Conservation (phyloP, 1,140 invertebrate genomes). For the Polyergus mexicanus region DNA sequence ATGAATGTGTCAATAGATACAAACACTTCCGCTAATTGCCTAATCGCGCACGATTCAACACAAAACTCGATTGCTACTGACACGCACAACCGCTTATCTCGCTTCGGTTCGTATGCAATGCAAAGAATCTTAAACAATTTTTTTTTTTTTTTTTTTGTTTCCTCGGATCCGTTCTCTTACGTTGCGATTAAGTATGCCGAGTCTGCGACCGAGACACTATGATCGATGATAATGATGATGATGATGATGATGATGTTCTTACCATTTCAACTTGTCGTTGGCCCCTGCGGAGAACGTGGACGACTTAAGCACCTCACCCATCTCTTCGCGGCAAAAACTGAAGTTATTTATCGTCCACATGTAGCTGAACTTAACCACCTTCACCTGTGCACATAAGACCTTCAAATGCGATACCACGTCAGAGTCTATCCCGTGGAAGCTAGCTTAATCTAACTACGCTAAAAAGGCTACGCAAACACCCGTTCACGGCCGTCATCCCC, state of each 20-base stretch:
- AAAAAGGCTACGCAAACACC: slow-evolving; percentile 47
- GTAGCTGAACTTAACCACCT: slow-evolving; percentile 99
- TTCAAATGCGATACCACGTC: slow-evolving; percentile 82
- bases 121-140: slow-evolving; percentile 72
- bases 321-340: slow-evolving; percentile 99
- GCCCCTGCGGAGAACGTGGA: slow-evolving; percentile 99
- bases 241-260: slow-evolving; percentile 76
- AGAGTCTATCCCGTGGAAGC: slow-evolving; percentile 77
- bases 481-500: neutral
- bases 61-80: neutral
- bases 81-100: neutral
- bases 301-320: slow-evolving; percentile 99
- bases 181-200: neutral
- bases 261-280: slow-evolving; percentile 99
- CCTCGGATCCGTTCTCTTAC: neutral
- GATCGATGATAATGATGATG: too few relatives aligned
- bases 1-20: slow-evolving; percentile 25
- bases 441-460: slow-evolving; percentile 74
- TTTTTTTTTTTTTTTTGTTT: neutral
- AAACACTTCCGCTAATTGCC: slow-evolving; percentile 25
- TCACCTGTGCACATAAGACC: slow-evolving; percentile 92
- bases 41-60: slow-evolving; percentile 7
- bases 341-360: slow-evolving; percentile 99
- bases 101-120: slow-evolving; percentile 64
- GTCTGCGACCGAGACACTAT: neutral